phyloP scores from a whole-genome alignment of 2,797 vertebrate genomes.

The Ictinia mississippiensis region DNA sequence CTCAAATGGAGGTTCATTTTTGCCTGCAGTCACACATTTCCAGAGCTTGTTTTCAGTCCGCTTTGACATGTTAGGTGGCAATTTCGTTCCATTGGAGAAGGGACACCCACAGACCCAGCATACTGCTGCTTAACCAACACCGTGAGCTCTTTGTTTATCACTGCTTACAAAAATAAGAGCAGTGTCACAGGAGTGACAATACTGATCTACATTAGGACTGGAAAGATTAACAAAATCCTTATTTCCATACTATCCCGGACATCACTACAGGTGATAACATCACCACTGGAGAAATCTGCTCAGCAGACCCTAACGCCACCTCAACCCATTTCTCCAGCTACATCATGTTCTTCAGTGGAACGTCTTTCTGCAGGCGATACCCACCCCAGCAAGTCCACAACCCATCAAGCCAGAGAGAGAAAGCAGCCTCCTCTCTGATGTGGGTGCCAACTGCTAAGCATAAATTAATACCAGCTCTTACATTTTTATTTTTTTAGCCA shows the following conservation, averaged over 20 bases:
- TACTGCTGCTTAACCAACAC: background rate
- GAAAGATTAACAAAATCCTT: background rate
- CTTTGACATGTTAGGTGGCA: background rate
- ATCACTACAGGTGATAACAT: rapidly evolving
- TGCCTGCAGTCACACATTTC: background rate
- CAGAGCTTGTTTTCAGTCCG: background rate
- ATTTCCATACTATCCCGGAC: rapidly evolving
- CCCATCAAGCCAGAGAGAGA: background rate
- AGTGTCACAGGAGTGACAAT: background rate
- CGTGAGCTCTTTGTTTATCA: background rate
- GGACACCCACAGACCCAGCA: background rate
- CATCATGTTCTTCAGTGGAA: background rate
- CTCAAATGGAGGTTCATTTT: background rate
- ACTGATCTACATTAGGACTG: background rate
- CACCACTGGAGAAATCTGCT: background rate
- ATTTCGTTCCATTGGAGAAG: rapidly evolving
- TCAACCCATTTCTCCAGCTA: background rate
- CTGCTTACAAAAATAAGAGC: background rate
- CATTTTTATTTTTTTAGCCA: background rate
- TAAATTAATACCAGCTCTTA: background rate
- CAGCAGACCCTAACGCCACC: rapidly evolving
- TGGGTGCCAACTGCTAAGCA: background rate
- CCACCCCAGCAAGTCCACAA: background rate
- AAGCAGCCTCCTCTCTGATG: background rate
- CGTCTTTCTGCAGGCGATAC: background rate